These are phyloP conservation scores for Antechinus flavipes DNA, from an alignment of 2,113 vertebrate genomes.

Conservation along the genomic window DNA sequence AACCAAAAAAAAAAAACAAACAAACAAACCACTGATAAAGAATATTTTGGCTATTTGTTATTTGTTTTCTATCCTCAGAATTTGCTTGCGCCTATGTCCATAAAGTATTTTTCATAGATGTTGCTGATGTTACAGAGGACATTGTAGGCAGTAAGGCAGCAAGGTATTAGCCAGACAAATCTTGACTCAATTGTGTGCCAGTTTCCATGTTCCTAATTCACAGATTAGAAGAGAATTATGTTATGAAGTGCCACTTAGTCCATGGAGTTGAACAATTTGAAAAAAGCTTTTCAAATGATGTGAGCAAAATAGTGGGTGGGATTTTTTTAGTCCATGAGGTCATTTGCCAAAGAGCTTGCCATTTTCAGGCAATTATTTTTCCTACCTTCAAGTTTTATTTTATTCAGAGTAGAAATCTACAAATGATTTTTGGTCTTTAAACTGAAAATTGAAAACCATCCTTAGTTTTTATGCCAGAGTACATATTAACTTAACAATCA, in stretches of 20 bases:
- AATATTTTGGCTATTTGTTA: conserved; percentile 5
- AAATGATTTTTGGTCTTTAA: background rate
- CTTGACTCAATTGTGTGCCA: background rate
- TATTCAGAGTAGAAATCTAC: conserved; percentile 23
- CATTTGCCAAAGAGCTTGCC: background rate
- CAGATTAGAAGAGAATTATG: conserved; percentile 17
- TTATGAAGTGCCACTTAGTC: background rate
- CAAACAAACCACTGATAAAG: background rate
- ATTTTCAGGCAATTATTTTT: background rate
- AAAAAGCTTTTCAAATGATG: background rate
- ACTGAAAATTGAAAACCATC: background rate
- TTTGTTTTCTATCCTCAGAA: background rate
- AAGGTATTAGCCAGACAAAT: background rate
- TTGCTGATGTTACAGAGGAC: background rate
- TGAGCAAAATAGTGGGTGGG: conserved; percentile 31
- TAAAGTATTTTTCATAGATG: background rate
- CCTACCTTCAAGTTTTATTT: conserved; percentile 53
- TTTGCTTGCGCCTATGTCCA: background rate
- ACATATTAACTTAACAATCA: background rate
- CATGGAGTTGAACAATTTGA: background rate
- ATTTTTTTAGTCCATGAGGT: background rate
- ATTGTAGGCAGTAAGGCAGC: background rate
- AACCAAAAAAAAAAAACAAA: background rate
- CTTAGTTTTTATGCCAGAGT: conserved; percentile 37
- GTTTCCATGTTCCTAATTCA: background rate